Conservation (phyloP, 2,888 invertebrate genomes). For the Sinhomidia bicolor region DNA sequence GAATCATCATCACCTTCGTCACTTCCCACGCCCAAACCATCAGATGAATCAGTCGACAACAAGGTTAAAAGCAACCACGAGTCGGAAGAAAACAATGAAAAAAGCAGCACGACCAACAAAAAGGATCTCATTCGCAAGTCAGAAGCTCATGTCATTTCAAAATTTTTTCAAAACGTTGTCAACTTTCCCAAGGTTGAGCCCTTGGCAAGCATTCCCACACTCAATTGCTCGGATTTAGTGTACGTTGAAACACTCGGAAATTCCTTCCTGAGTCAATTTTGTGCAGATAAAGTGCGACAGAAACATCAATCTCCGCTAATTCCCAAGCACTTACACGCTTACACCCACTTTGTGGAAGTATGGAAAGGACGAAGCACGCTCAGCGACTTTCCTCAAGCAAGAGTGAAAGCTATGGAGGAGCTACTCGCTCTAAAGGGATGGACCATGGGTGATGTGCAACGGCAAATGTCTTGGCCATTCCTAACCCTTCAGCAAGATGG, state of each 20-base stretch:
- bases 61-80: constrained; percentile 26
- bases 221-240: constrained; percentile 75
- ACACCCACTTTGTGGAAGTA: constrained; percentile 77
- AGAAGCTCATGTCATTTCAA: constrained; percentile 72
- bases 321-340: constrained; percentile 75
- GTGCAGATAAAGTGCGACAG: constrained; percentile 71
- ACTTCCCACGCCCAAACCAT: constrained; percentile 27
- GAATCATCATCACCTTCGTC: constrained; percentile 29
- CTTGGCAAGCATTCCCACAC: constrained; percentile 75
- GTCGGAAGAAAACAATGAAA: constrained; percentile 32
- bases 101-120: constrained; percentile 24
- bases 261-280: constrained; percentile 74
- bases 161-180: constrained; percentile 76
- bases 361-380: constrained; percentile 74
- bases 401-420: constrained; percentile 72
- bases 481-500: constrained; percentile 64
- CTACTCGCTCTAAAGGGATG: constrained; percentile 67
- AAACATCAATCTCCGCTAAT: constrained; percentile 69
- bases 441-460: constrained; percentile 66
- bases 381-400: constrained; percentile 67
- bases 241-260: constrained; percentile 77
- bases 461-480: constrained; percentile 60
- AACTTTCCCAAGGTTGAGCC: constrained; percentile 78
- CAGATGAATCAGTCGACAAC: constrained; percentile 7
- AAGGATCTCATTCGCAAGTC: constrained; percentile 70